phyloP scores from a whole-genome alignment of 2,888 invertebrate species.

The Rhagium mordax region DNA sequence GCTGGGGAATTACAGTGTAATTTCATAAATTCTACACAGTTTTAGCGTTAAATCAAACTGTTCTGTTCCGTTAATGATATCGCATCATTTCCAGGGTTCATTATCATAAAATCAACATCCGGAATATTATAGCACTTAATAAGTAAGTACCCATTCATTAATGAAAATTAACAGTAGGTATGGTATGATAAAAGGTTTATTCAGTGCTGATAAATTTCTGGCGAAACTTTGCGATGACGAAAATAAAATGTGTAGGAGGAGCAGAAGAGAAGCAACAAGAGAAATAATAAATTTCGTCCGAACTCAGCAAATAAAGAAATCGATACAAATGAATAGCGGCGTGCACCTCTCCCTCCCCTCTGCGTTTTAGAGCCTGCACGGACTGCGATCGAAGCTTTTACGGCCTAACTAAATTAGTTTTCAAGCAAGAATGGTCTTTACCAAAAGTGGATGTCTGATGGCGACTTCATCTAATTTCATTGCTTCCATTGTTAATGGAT shows the following conservation, averaged over 20 bases:
- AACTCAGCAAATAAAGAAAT: constrained; percentile 63
- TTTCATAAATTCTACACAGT: too few relatives aligned
- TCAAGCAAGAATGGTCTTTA: constrained; percentile 16
- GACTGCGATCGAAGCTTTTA: not conserved
- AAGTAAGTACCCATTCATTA: not conserved
- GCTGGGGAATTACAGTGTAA: too few relatives aligned
- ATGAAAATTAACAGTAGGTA: not conserved
- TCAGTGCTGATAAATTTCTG: not conserved
- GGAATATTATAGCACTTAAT: not conserved
- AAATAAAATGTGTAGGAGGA: constrained; percentile 16
- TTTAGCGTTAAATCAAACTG: too few relatives aligned
- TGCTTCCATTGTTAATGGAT: constrained; percentile 11
- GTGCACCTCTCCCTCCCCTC: not conserved
- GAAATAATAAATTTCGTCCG: constrained; percentile 61
- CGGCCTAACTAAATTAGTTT: constrained; percentile 19
- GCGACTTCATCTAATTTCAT: constrained; percentile 11
- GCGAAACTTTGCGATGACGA: not conserved
- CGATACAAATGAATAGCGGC: constrained; percentile 62
- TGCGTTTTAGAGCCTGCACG: not conserved
- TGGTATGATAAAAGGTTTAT: not conserved
- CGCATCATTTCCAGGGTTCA: not conserved
- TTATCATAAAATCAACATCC: not conserved
- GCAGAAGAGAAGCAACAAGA: constrained; percentile 52
- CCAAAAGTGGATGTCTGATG: constrained; percentile 7
- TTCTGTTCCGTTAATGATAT: not conserved